Evolutionary conservation across 2,113 vertebrate genomes (phyloP).

Genomic region (Menura novaehollandiae): DNA sequence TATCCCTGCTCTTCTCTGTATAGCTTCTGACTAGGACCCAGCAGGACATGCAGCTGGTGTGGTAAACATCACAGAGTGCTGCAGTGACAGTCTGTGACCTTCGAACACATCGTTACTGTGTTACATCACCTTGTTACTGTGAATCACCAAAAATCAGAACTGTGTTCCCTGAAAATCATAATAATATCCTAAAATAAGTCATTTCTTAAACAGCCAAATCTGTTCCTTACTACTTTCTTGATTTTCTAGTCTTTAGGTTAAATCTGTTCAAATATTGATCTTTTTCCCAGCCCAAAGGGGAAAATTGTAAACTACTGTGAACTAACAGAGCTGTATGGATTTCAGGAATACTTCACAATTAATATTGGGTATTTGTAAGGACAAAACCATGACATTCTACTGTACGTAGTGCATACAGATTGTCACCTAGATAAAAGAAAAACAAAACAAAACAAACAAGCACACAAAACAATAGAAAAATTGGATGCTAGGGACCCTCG

Average conservation of each 20-base stretch:
- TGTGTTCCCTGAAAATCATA: neutral
- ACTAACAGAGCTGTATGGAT: neutral
- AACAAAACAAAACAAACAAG: neutral
- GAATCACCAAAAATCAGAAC: neutral
- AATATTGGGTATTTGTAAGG: neutral
- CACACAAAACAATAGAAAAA: neutral
- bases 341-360: neutral
- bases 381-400: neutral
- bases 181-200: neutral
- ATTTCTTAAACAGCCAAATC: neutral
- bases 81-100: neutral
- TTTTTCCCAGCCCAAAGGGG: neutral
- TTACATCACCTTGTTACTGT: neutral
- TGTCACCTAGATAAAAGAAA: neutral
- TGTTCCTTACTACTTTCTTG: neutral
- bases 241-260: neutral
- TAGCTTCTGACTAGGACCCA: neutral
- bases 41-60: neutral
- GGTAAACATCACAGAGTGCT: neutral
- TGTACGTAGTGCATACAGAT: neutral
- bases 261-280: neutral
- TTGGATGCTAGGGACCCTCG: neutral
- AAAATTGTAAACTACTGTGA: neutral
- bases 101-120: too few species aligned
- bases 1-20: neutral